Evolutionary conservation across 1,140 invertebrate genomes (phyloP), one percentile per base, ranked within the genome.

Genomic region (Bombyx mori): DNA sequence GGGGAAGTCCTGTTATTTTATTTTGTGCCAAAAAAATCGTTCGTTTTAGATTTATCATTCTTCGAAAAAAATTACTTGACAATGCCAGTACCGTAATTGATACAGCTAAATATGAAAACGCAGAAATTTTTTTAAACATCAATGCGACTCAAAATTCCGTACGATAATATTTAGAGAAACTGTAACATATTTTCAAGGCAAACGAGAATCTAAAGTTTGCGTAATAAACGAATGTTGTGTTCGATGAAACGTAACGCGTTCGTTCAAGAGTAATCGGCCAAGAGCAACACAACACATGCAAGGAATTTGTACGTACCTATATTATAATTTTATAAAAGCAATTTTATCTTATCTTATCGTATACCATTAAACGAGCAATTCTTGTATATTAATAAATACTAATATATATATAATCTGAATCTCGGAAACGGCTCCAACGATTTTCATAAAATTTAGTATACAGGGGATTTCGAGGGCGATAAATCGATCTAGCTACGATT

Each of bases 181-280:
- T 52, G 51, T 52, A 52, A 10, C 51, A 52, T 10, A 61, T 44
- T 59, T 59, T 59, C 72, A 77, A 77, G 75, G 75, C 69, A 51
- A 70, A 62, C 71, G 58, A 62, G 62, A 75, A 71, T 71, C 63
- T 62, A 55, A 42, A 52, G 61, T 62, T 71, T 67, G 56, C 47
- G 65, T 60, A 73, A 52, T 42, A 22, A 22, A 69, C 60, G 46
- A 63, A 61, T 66, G 53, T 66, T 62, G 62, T 63, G 61, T 59
- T 64, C 61, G 66, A 52, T 69, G 62, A 64, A 68, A 63, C 61
- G 63, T 67, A 71, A 63, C 63, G 61, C 46, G 58, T 54, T 53
- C 53, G 26, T 73, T 75, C 73, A 76, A 76, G 73, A 70, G 62
- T 73, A 67, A 46, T 66, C 66, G 71, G 67, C 69, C 71, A 73